These are phyloP conservation scores for Rhynchonema sp. DNA, from an alignment of 2,888 invertebrate genomes.

Conservation along the genomic window DNA sequence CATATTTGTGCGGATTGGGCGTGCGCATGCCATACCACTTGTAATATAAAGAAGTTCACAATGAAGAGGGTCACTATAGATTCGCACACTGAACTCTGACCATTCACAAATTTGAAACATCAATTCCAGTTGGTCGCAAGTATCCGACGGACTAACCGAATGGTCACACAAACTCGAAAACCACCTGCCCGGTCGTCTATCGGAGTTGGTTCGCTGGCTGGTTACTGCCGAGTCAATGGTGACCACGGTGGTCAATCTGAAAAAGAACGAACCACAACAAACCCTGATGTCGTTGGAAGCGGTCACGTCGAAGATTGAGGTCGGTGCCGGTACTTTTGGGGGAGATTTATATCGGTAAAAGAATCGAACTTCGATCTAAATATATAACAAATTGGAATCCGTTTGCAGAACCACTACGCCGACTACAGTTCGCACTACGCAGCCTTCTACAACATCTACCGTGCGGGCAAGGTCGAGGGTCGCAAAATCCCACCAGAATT, in stretches of 20 bases:
- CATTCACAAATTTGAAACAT: too few species aligned
- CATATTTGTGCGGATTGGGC: too few species aligned
- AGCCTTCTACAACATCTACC: conserved; percentile 8
- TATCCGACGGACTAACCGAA: conserved; percentile 1
- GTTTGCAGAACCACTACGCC: conserved; percentile 13
- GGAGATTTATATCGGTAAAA: too few species aligned
- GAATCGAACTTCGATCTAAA: too few species aligned
- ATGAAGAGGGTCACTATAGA: too few species aligned
- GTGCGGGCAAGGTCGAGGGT: conserved; percentile 10
- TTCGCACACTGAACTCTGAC: too few species aligned
- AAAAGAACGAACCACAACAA: conserved; percentile 11
- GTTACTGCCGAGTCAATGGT: conserved; percentile 2
- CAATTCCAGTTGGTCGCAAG: background rate
- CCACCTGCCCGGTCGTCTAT: conserved; percentile 3
- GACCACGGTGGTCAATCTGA: conserved; percentile 10
- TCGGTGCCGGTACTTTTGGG: conserved; percentile 8
- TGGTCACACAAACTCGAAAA: conserved; percentile 6
- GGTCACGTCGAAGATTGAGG: too few species aligned
- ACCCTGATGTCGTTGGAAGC: conserved; percentile 3
- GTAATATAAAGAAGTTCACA: too few species aligned
- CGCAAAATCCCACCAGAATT: conserved; percentile 15
- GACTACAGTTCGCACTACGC: conserved; percentile 10
- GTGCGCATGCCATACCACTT: too few species aligned
- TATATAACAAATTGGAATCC: background rate
- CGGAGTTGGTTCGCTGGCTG: conserved; percentile 2